Base-by-base conservation (phyloP, 2,797 vertebrate species). In the Odontamblyopus rebecca region DNA sequence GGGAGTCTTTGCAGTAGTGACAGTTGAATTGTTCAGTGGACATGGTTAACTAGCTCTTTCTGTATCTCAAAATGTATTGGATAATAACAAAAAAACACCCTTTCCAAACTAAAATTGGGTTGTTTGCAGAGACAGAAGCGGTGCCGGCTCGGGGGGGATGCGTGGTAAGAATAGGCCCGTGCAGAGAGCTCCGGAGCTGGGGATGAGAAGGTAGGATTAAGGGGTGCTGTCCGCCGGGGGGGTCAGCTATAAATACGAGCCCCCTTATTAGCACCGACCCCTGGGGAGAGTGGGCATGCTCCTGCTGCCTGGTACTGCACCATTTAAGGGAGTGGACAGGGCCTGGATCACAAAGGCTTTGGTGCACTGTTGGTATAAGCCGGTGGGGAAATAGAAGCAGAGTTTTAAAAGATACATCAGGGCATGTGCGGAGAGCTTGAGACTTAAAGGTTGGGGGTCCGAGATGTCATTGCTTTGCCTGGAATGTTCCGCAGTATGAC, bases 1-100 rank as follows among this genome's bases (percentile, higher is more conserved):
- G 94, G 38, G 96, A 93, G 32, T 94, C 92, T 90, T 96, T 96
- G 92, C 97, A 99, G 86, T 96, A 95, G 85, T 95, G 95, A 75
- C 98, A 99, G 74, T 96, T 93, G 57, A 96, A 94, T 0, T 86
- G 92, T 71, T 88, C 88, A 2, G 6, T 64, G 60, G 93, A 94
- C 96, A 97, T 98, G 70, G 86, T 8, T 38, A 5, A 5, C 92
- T 82, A 63, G 75, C 79, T 68, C 53, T 82, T 80, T 85, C 91
- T 89, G 3, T 68, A 73, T 80, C 64, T 88, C 80, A 88, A 79
- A 80, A 72, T n/a, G 54, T 70, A 81, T 68, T n/a, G 62, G 50
- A 82, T 44, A 62, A 61, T 67, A 57, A 70, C n/a, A 5, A 26
- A 29, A 57, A 26, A 27, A 13, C 0, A 5, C 4, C 4, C 26